phyloP scores from a whole-genome alignment of 2,113 vertebrate species.

The Plestiodon gilberti region DNA sequence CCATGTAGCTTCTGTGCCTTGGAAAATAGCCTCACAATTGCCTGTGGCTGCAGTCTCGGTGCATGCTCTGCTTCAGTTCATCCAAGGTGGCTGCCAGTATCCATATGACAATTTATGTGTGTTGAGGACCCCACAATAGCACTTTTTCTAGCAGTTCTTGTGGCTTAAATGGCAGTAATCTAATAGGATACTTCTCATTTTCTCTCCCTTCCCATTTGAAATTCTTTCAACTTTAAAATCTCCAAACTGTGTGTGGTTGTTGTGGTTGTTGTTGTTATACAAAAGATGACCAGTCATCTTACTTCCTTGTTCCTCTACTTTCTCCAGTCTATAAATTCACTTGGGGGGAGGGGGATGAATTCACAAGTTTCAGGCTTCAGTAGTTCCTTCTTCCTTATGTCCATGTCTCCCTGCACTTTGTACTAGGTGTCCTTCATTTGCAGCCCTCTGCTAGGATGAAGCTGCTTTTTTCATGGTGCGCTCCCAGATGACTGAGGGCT shows the following conservation, averaged over 20 bases:
- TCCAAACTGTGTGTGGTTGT: neutral
- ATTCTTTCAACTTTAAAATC: neutral
- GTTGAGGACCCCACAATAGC: neutral
- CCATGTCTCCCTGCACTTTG: neutral
- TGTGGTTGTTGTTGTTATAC: too few relatives aligned
- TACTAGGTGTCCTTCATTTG: neutral
- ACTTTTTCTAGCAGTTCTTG: neutral
- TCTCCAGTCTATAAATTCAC: neutral
- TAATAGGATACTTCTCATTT: neutral
- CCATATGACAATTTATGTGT: neutral
- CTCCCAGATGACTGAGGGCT: neutral
- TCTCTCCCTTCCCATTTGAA: neutral
- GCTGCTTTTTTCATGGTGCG: neutral
- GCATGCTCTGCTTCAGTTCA: neutral
- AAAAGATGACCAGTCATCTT: neutral
- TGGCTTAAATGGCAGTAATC: neutral
- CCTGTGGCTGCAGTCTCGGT: neutral
- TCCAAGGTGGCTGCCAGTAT: neutral
- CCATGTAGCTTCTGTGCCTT: accelerated
- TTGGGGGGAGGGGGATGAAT: neutral
- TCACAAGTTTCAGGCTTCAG: neutral
- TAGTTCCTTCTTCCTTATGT: neutral
- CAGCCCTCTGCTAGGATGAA: neutral
- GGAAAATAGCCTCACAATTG: neutral
- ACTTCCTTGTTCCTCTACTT: neutral